Percentiles rank a stretch among this genome's conserved stretches.
Evolutionary conservation across 2,113 vertebrate genomes (phyloP).

Genomic region (Pleuronectes platessa): DNA sequence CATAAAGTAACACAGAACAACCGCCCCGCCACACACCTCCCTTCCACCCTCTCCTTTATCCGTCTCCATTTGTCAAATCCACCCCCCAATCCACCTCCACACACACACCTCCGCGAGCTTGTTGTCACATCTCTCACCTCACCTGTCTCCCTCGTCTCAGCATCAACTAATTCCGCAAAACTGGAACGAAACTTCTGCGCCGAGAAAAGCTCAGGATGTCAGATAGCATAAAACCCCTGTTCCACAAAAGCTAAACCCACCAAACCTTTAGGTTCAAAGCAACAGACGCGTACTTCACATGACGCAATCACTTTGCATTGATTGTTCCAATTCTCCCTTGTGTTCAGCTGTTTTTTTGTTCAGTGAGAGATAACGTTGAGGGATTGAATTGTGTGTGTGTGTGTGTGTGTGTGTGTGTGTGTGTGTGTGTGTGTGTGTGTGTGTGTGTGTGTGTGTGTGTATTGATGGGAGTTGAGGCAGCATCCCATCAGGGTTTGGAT

Average conservation of each 20-base stretch:
- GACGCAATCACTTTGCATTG: conserved; percentile 72
- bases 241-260: conserved; percentile 71
- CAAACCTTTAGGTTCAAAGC: conserved; percentile 68
- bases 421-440: too few species aligned
- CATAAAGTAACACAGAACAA: conserved; percentile 17
- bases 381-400: background rate
- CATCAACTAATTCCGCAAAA: conserved; percentile 68
- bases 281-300: conserved; percentile 70
- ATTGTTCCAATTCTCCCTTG: conserved; percentile 68
- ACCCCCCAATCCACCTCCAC: background rate
- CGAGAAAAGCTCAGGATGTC: conserved; percentile 65
- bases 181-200: conserved; percentile 53
- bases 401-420: too few species aligned
- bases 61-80: conserved; percentile 35
- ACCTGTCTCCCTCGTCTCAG: conserved; percentile 50
- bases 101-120: background rate
- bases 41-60: background rate
- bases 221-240: conserved; percentile 67
- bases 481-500: conserved; percentile 69
- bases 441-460: conserved; percentile 2
- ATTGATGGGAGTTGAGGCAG: conserved; percentile 55
- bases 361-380: conserved; percentile 64
- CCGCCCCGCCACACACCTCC: background rate
- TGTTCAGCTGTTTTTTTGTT: conserved; percentile 63
- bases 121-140: conserved; percentile 59